Evolutionary conservation across 23 tunicate genomes (phyloP), one percentile per base, ranked within the genome.

Genomic region (Aplidium turbinatum): DNA sequence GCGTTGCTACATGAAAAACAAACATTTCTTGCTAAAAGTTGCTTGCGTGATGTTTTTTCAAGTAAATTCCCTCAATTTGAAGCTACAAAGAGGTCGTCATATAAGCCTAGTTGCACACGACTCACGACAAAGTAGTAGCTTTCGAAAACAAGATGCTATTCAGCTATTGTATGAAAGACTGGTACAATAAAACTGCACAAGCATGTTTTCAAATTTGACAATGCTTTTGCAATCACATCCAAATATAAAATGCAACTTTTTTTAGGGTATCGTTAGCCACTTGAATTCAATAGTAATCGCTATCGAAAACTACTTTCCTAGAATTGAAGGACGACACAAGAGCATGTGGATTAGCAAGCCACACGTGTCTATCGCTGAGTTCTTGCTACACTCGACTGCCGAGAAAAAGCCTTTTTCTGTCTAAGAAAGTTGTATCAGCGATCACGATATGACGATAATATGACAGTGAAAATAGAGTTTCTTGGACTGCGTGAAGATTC

Each of bases 401-500:
- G n/a, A n/a, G n/a, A n/a, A n/a, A n/a, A n/a, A 56, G 22, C 22
- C 69, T 4, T 62, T 25, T n/a, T 62, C 22, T n/a, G 22, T 62
- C 20, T 38, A 62, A 62, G 69, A 30, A 33, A 62, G 61, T 6
- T 54, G 22, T 11, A 54, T 54, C 22, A 3, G 77, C 27, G 77
- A 71, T 71, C 5, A 71, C 38, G 61, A 50, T 31, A 67, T 19
- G 53, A 4, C 4, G 27, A 70, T 70, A 22, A 69, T 51, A 69
- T 19, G 53, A 4, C 4, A 39, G 76, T 70, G 16, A 69, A 69
- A 69, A 47, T 69, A 72, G 69, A 72, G 69, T 72, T 20, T 72
- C 73, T 72, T 53, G 38, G 78, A 75, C 68, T 75, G 70, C 47
- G 80, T 33, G 47, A 75, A 58, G 68, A 75, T 75, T 75, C 46